These are phyloP conservation scores for Eurois occulta DNA, from an alignment of 2,888 invertebrate genomes.

Conservation along the genomic window DNA sequence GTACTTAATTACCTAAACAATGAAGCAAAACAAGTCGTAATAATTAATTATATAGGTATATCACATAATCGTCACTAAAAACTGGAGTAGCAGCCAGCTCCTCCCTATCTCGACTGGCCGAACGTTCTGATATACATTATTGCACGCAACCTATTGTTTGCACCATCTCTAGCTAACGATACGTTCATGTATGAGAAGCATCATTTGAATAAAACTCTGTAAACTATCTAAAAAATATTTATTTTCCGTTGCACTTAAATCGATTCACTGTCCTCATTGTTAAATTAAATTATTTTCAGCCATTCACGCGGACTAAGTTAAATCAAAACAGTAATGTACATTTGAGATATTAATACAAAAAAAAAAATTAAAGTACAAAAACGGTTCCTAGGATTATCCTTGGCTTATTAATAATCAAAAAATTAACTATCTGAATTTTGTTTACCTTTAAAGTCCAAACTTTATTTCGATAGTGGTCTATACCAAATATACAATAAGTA, in stretches of 20 bases:
- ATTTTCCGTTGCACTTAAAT: conserved; percentile 48
- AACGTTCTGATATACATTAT: too few species aligned
- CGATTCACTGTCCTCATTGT: conserved; percentile 38
- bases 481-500: neutral
- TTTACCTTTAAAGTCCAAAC: neutral
- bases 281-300: conserved; percentile 34
- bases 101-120: too few species aligned
- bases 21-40: too few species aligned
- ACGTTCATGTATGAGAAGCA: too few species aligned
- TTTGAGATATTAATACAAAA: conserved; percentile 34
- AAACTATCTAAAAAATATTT: conserved; percentile 51
- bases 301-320: conserved; percentile 24
- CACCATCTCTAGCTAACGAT: too few species aligned
- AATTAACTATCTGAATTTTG: neutral
- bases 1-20: too few species aligned
- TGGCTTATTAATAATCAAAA: neutral
- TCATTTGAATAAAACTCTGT: neutral
- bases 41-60: too few species aligned
- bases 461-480: neutral
- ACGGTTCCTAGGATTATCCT: conserved; percentile 29
- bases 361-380: conserved; percentile 9
- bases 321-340: conserved; percentile 49
- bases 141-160: too few species aligned
- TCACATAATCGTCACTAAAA: too few species aligned
- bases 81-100: too few species aligned